These are phyloP conservation scores for Gonioctena quinquepunctata DNA, from an alignment of 1,140 invertebrate species.

Conservation along the genomic window DNA sequence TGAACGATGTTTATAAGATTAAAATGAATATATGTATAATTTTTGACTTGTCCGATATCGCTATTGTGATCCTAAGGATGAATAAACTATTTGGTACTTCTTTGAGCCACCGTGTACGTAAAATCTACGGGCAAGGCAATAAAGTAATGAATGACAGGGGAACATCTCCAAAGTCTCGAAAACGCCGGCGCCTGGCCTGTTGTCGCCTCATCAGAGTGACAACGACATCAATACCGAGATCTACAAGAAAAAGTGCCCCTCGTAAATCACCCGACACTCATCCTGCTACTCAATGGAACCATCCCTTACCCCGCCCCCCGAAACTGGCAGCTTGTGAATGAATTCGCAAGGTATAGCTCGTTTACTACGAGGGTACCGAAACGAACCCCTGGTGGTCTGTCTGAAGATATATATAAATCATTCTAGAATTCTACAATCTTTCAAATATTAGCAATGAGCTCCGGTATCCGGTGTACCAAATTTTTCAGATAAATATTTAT, in stretches of 20 bases:
- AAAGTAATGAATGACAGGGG: not conserved
- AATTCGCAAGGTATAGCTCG: not conserved
- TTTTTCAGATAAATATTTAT: no score
- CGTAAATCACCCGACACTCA: slow-evolving; percentile 21
- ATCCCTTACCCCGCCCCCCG: not conserved
- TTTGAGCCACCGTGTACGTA: not conserved
- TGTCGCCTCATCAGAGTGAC: slow-evolving; percentile 23
- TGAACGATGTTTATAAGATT: no score
- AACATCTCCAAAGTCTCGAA: not conserved
- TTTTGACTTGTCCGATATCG: no score
- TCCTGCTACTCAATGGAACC: slow-evolving; percentile 8
- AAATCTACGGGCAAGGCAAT: not conserved
- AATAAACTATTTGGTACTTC: no score
- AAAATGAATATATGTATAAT: no score
- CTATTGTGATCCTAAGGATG: no score
- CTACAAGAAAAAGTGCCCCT: slow-evolving; percentile 10
- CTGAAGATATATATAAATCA: no score
- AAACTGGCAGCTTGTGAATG: no score
- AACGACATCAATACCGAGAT: slow-evolving; percentile 10
- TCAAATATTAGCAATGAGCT: no score
- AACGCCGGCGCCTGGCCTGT: slow-evolving; percentile 23
- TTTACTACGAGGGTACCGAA: slow-evolving; percentile 10
- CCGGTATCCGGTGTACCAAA: no score
- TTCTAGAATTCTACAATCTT: no score
- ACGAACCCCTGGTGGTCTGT: no score